Evolutionary conservation across 2,113 vertebrate genomes (phyloP).

Genomic region (Mormyrus iriodes): DNA sequence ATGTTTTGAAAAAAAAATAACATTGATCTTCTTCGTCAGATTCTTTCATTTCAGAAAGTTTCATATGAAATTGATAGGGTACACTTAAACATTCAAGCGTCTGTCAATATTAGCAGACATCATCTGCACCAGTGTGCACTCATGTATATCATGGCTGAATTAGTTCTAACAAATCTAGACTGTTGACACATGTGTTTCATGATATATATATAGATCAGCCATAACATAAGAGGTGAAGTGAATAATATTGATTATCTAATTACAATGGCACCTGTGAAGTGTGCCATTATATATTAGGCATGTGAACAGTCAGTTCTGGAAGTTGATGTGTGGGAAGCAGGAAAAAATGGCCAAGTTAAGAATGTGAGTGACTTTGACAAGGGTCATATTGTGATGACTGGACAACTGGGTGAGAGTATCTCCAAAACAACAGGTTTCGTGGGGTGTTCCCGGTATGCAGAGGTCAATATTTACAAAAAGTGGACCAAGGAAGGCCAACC

Average conservation of each 20-base stretch:
- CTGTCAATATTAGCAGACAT: background rate
- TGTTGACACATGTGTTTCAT: background rate
- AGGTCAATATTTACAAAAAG: background rate
- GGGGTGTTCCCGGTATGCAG: background rate
- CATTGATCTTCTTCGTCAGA: background rate
- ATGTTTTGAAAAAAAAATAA: background rate
- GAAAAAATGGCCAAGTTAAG: background rate
- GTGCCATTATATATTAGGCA: background rate
- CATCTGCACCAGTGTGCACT: background rate
- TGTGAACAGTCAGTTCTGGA: background rate
- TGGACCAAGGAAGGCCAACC: background rate
- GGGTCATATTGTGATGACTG: background rate
- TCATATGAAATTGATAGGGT: background rate
- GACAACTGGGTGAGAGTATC: background rate
- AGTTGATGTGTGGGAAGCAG: background rate
- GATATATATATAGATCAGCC: background rate
- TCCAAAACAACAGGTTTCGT: background rate
- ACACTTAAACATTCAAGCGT: background rate
- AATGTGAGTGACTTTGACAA: background rate
- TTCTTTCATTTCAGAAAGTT: background rate
- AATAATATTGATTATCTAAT: background rate
- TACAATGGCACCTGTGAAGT: background rate
- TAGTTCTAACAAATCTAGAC: background rate
- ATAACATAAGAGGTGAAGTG: background rate
- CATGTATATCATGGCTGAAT: background rate